Evolutionary conservation across 2,797 vertebrate species (phyloP), one percentile per base, ranked within the genome.

Genomic region (Synaphobranchus kaupii): DNA sequence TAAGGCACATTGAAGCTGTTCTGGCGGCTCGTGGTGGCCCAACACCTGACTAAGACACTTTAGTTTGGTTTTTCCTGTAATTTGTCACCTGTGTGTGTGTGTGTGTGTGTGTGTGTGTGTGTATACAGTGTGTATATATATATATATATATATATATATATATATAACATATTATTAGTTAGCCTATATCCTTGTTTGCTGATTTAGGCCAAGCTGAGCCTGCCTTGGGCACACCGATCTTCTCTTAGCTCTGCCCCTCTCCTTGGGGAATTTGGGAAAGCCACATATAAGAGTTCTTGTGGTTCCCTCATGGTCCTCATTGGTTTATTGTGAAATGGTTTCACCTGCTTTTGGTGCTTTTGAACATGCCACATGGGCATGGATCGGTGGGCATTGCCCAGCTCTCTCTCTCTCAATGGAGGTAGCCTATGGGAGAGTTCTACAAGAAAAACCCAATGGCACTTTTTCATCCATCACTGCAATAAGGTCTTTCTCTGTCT

Each of bases 231-330:
- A 13, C 6, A 48, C 31, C 20, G 34, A 47, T 56, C 52, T 47
- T 56, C 66, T 39, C 73, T n/a, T 22, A 48, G 12, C 47, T 48
- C 44, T 48, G 39, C 78, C 22, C 25, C 20, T 84, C 68, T 86
- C 56, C 78, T 3, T 44, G 54, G 22, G 68, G 22, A 58, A 71
- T 71, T 20, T 87, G 82, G 63, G 66, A 76, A 84, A 71, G 48
- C 58, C 78, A 10, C 78, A 25, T n/a, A 86, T 82, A 52, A 82
- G 60, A 58, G n/a, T 31, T 68, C 48, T 48, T 39, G 25, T n/a
- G 28, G 44, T 83, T 60, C 13, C 13, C 6, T 20, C 44, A 17
- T 48, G 52, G 82, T 87, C 17, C 47, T 82, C 52, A 13, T 28
- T n/a, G 78, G 48, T 83, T 71, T 39, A 68, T 50, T 47, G 60